Conservation (phyloP, 2,797 vertebrate genomes). For the Heteromormyrus szaboi region DNA sequence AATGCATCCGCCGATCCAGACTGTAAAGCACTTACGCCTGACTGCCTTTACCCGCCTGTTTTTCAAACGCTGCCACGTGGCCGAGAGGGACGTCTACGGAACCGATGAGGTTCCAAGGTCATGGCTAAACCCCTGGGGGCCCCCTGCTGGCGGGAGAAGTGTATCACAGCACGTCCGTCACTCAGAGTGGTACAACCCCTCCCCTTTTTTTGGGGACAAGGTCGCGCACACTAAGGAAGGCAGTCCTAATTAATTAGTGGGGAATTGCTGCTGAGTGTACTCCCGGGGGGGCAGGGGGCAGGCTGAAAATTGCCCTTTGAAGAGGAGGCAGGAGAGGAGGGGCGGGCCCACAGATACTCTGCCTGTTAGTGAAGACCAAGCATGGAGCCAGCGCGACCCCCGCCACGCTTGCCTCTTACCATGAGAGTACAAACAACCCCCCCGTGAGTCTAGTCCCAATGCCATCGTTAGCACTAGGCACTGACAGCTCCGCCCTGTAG, state of each 20-base stretch:
- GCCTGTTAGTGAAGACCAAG: background rate
- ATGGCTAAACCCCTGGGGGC: background rate
- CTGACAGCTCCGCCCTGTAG: background rate
- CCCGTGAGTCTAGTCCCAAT: background rate
- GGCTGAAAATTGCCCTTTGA: slow-evolving; percentile 23
- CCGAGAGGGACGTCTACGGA: background rate
- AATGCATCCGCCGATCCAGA: background rate
- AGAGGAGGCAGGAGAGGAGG: background rate
- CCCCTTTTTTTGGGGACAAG: slow-evolving; percentile 25
- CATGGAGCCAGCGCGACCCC: background rate
- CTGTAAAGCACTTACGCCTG: background rate
- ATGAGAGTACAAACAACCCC: background rate
- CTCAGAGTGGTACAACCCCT: background rate
- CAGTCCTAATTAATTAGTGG: slow-evolving; percentile 36
- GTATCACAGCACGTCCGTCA: background rate
- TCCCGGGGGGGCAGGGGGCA: slow-evolving; percentile 26
- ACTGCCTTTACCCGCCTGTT: background rate
- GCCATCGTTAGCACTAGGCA: background rate
- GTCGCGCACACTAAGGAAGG: slow-evolving; percentile 28
- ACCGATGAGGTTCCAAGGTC: background rate
- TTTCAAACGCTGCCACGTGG: background rate
- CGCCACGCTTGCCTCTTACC: background rate
- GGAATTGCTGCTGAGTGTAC: slow-evolving; percentile 32
- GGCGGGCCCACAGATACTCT: background rate
- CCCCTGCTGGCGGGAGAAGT: background rate